phyloP scores from a whole-genome alignment of 35 echinoderm and acorn worm species.

The Apostichopus parvimensis region DNA sequence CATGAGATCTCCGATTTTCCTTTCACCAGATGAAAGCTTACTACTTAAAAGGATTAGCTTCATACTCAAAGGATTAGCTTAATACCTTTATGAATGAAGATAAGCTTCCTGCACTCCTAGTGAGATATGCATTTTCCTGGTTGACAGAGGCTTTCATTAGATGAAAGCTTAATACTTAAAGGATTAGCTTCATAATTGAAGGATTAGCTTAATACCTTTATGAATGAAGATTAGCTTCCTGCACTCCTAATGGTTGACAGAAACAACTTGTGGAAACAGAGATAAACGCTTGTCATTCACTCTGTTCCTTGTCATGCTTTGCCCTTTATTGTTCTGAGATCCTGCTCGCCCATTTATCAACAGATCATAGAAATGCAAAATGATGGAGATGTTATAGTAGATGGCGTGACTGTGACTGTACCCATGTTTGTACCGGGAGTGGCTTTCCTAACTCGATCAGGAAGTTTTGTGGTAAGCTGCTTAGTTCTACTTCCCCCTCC shows the following conservation, averaged over 20 bases:
- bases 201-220: background rate
- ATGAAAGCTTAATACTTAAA: too few relatives aligned
- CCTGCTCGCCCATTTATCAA: too few relatives aligned
- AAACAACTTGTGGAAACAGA: background rate
- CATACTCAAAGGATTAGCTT: too few relatives aligned
- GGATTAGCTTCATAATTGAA: too few relatives aligned
- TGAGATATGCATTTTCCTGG: too few relatives aligned
- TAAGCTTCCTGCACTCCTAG: background rate
- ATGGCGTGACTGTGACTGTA: conserved; percentile 19
- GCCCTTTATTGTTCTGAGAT: background rate
- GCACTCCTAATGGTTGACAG: background rate
- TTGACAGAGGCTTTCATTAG: too few relatives aligned
- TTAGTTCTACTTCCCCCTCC: too few relatives aligned
- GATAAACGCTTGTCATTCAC: background rate
- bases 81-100: background rate
- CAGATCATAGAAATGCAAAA: background rate
- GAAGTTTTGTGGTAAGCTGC: conserved; percentile 1
- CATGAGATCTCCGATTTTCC: too few relatives aligned
- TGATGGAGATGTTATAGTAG: background rate
- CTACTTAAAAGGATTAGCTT: too few relatives aligned
- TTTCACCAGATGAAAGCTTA: too few relatives aligned
- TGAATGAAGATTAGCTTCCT: background rate
- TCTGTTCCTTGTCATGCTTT: background rate
- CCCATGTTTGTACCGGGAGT: conserved; percentile 16
- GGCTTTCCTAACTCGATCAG: background rate